phyloP scores from a whole-genome alignment of 2,797 vertebrate genomes.

The Propithecus deckenii region DNA sequence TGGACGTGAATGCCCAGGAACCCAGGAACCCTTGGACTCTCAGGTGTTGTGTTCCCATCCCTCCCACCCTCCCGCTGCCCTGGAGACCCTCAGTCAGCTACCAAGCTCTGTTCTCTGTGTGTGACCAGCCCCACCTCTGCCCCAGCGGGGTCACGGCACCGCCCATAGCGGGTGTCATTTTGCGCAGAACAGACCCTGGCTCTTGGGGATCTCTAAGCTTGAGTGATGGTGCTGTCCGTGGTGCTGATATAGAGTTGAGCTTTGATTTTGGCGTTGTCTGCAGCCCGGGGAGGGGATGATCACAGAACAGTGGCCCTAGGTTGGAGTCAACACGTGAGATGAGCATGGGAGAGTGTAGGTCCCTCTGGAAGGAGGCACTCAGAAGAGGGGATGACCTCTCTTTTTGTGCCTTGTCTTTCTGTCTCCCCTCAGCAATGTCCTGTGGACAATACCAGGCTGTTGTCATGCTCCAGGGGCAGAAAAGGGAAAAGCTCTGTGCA shows the following conservation, averaged over 20 bases:
- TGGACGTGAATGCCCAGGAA: too few species aligned
- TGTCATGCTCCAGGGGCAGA: neutral
- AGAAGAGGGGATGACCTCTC: too few species aligned
- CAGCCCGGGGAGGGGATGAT: neutral
- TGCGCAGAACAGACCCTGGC: accelerated
- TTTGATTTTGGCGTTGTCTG: neutral
- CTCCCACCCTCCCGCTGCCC: neutral
- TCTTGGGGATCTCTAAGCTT: too few species aligned
- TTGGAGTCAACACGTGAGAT: neutral
- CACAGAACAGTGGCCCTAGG: neutral
- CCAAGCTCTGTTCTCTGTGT: neutral
- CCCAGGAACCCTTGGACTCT: neutral
- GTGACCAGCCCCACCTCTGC: neutral
- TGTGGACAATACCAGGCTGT: neutral
- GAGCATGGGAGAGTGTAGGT: neutral
- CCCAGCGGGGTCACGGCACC: neutral
- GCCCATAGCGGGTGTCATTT: accelerated
- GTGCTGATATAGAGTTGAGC: neutral
- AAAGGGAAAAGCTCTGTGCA: neutral
- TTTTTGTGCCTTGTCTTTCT: neutral
- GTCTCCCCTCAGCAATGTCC: neutral
- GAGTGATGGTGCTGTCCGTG: accelerated
- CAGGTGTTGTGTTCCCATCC: neutral
- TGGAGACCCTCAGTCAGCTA: neutral
- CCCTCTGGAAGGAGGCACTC: neutral